A percentile compares a stretch with the other conserved stretches of the same genome.
These are phyloP conservation scores for Rotaria sp. DNA, from an alignment of 2,888 invertebrate species.

Conservation along the genomic window DNA sequence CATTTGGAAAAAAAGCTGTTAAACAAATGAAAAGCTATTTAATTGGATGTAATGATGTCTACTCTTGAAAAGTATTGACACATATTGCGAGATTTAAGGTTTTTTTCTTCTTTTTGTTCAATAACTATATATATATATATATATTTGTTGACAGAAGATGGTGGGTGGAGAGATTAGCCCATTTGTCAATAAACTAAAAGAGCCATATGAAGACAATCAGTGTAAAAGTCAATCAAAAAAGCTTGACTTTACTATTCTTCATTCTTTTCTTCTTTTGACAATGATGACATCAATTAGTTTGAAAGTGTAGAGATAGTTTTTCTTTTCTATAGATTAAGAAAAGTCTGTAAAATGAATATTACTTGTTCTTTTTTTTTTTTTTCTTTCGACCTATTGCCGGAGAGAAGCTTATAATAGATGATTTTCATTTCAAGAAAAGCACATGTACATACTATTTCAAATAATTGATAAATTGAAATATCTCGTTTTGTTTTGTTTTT, in stretches of 20 bases:
- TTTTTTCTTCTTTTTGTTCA: slow-evolving; percentile 13
- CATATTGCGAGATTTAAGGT: slow-evolving; percentile 4
- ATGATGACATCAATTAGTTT: slow-evolving; percentile 19
- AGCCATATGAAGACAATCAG: neutral
- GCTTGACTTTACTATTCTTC: neutral
- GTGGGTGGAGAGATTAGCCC: slow-evolving; percentile 19
- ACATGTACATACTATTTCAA: no score
- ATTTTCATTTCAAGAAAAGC: neutral
- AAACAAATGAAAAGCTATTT: slow-evolving; percentile 24
- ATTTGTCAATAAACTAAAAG: neutral
- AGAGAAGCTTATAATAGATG: neutral
- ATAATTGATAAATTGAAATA: no score
- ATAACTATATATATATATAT: neutral
- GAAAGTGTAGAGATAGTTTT: neutral
- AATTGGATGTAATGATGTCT: slow-evolving; percentile 22
- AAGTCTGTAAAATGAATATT: neutral
- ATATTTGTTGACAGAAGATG: slow-evolving; percentile 20
- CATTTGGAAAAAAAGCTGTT: slow-evolving; percentile 20
- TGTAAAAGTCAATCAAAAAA: neutral
- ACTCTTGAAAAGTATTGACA: slow-evolving; percentile 18
- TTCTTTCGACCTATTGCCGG: neutral
- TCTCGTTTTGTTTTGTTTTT: no score
- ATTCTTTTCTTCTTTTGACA: neutral
- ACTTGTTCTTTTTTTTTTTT: neutral
- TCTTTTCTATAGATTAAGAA: neutral